A percentile compares a stretch with the other conserved stretches of the same genome.
Conservation (phyloP, 2,113 vertebrate species). For the Chinchilla lanigera region DNA sequence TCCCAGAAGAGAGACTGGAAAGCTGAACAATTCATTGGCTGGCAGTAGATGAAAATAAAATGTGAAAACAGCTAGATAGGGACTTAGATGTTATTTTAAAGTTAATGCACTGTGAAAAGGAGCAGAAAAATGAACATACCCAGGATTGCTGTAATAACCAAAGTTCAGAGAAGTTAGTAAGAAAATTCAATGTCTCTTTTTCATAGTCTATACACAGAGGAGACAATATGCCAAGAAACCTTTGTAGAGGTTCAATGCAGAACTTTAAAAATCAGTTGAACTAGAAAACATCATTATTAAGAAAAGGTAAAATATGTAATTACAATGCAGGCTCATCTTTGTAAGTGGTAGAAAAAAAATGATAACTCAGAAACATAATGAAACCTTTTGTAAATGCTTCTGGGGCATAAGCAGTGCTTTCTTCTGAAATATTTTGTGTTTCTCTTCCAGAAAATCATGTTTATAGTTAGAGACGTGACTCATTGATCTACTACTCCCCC, state of each 20-base stretch:
- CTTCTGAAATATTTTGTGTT: neutral
- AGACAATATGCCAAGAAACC: slow-evolving; percentile 54
- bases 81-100: slow-evolving; percentile 80
- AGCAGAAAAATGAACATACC: slow-evolving; percentile 38
- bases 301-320: slow-evolving; percentile 14
- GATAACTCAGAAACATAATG: neutral
- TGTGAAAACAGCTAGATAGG: slow-evolving; percentile 76
- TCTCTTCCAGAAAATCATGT: neutral
- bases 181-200: slow-evolving; percentile 65
- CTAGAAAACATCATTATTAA: slow-evolving; percentile 57
- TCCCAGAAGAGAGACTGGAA: slow-evolving; percentile 70
- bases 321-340: neutral
- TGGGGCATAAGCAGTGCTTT: neutral
- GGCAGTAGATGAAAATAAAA: slow-evolving; percentile 77
- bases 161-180: slow-evolving; percentile 70
- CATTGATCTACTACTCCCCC: neutral
- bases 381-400: neutral
- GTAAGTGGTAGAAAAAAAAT: slow-evolving; percentile 27
- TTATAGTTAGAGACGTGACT: neutral
- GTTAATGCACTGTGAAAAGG: slow-evolving; percentile 73
- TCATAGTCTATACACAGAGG: slow-evolving; percentile 69
- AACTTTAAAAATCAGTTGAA: slow-evolving; percentile 61
- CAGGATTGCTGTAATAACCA: neutral
- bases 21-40: slow-evolving; percentile 76
- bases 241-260: slow-evolving; percentile 33